Conservation (phyloP, 2,888 invertebrate species). For the Parnassius mnemosyne region DNA sequence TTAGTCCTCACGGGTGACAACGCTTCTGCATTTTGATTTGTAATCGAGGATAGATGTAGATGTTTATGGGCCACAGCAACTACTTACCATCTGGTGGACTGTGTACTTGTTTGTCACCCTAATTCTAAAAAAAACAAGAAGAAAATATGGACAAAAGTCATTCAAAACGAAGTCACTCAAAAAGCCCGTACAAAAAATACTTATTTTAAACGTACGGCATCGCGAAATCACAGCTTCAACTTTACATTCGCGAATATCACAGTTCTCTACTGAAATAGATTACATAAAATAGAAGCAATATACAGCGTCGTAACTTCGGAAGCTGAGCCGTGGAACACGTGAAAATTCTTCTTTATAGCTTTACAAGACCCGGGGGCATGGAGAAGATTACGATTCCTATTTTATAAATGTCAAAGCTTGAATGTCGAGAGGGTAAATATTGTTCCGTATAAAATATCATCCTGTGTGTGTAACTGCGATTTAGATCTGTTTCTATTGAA, state of each 20-base stretch:
- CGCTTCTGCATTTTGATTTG: too few relatives aligned
- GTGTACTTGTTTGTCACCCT: too few relatives aligned
- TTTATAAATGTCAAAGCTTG: conserved; percentile 63
- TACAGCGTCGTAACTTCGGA: conserved; percentile 44
- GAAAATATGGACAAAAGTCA: too few relatives aligned
- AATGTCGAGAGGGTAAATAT: conserved; percentile 41
- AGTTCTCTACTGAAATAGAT: conserved; percentile 6
- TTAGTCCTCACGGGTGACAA: too few relatives aligned
- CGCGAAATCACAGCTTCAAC: conserved; percentile 5
- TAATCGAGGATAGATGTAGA: too few relatives aligned
- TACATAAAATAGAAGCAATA: conserved; percentile 21
- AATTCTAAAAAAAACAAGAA: too few relatives aligned
- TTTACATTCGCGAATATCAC: conserved; percentile 9
- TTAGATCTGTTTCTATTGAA: not conserved
- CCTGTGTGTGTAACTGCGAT: conserved; percentile 1
- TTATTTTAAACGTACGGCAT: conserved; percentile 1
- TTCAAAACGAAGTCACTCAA: too few relatives aligned
- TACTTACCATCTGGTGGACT: too few relatives aligned
- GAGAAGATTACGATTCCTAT: conserved; percentile 49
- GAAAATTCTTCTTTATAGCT: conserved; percentile 67
- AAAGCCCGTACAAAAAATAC: not conserved
- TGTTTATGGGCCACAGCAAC: too few relatives aligned
- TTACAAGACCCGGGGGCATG: conserved; percentile 41
- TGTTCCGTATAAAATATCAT: conserved; percentile 13
- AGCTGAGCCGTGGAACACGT: conserved; percentile 59